Evolutionary conservation across 2,797 vertebrate species (phyloP), one percentile per base, ranked within the genome.

Genomic region (Anomalospiza imberbis): DNA sequence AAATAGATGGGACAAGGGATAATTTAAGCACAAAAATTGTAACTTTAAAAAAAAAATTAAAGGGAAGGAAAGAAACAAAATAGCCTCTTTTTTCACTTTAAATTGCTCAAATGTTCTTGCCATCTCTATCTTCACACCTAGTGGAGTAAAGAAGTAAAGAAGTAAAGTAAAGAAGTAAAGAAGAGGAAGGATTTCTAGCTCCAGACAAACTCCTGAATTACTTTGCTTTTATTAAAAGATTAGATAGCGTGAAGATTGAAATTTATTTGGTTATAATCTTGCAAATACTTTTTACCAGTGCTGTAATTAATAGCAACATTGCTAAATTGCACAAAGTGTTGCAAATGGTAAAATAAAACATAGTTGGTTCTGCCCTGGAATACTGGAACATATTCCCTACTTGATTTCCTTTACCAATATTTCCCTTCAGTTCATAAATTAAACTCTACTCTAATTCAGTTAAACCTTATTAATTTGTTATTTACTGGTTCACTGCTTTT

Each of bases 401-500:
- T 86, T 80, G 2, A 12, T 85, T 75, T 87, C 28, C 10, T 67
- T 68, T 85, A 19, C 44, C 55, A 83, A 13, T 67, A 53, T 55
- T 85, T 66, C 28, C 85, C 24, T 80, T 77, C 21, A 61, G 18
- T 61, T 71, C 2, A 3, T 54, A 88, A 72, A 61, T 76, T 82
- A 17, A 32, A 44, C 25, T 70, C 20, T 55, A n/a, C 4, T n/a
- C 4, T 75, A 73, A 87, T n/a, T 67, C 54, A 91, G 36, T 81
- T 88, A 89, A 92, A 92, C 17, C 7, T 73, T 58, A 81, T 81
- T 88, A 79, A 50, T 92, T 92, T 94, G 25, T 38, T 95, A 40
- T 85, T 94, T 88, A 19, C 19, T 66, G 78, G 68, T 89, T 94
- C 68, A 57, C 51, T 88, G 85, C 48, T 91, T 93, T 88, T 88